Evolutionary conservation across 2,797 vertebrate species (phyloP).

Genomic region (Capromys pilorides): DNA sequence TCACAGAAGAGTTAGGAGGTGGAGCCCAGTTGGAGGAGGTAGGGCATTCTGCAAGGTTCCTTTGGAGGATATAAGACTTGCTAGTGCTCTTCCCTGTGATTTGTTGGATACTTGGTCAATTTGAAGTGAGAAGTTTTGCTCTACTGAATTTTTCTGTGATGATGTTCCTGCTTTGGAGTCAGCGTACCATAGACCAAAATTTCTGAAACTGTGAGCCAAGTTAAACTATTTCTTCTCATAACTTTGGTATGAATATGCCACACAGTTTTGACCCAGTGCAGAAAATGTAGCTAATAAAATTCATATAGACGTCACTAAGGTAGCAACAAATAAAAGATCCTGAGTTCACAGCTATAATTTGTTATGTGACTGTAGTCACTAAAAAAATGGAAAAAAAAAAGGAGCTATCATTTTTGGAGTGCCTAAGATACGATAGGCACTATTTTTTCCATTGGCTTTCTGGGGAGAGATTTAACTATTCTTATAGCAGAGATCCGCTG

Average conservation of each 20-base stretch:
- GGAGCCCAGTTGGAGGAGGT: not conserved
- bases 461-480: not conserved
- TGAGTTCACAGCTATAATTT: not conserved
- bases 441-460: not conserved
- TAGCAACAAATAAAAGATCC: not conserved
- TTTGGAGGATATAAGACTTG: not conserved
- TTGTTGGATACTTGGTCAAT: not conserved
- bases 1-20: not conserved
- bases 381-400: constrained; percentile 34
- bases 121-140: not conserved
- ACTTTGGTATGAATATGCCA: not conserved
- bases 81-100: not conserved
- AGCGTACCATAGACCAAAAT: not conserved
- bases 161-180: not conserved
- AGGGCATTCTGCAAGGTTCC: not conserved
- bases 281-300: not conserved
- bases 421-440: not conserved
- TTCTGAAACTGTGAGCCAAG: not conserved
- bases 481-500: not conserved
- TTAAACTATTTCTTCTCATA: not conserved
- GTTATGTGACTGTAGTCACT: not conserved
- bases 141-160: not conserved
- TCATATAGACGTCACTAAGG: not conserved
- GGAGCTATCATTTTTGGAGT: not conserved
- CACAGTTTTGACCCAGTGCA: not conserved